Percentiles rank a stretch among this genome's conserved stretches.
Evolutionary conservation across 2,888 invertebrate species (phyloP).

Genomic region (Hypolimnas misippus): DNA sequence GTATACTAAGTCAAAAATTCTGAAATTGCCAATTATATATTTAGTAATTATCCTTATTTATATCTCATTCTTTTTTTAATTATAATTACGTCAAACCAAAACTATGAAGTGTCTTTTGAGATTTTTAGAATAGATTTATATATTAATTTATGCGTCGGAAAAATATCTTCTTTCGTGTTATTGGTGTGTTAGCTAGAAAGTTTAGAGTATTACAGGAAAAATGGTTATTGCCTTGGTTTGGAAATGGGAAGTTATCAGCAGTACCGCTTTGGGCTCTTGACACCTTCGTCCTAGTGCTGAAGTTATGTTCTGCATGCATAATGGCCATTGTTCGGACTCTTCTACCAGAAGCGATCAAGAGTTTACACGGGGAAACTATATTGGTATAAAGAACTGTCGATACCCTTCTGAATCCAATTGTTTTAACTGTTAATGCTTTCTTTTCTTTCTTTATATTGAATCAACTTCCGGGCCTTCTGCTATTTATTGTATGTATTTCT

Average conservation of each 20-base stretch:
- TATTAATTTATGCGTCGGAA: conserved; percentile 65
- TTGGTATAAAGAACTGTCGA: conserved; percentile 42
- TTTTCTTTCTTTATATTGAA: too few relatives aligned
- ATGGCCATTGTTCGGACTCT: conserved; percentile 59
- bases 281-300: conserved; percentile 65
- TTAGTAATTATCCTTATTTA: neutral
- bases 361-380: conserved; percentile 76
- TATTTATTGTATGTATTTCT: too few relatives aligned
- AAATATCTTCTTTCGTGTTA: conserved; percentile 64
- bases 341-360: conserved; percentile 71
- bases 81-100: conserved; percentile 17
- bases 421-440: too few relatives aligned
- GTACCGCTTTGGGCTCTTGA: conserved; percentile 72
- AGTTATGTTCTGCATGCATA: conserved; percentile 67
- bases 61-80: conserved; percentile 16
- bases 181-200: conserved; percentile 66
- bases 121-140: conserved; percentile 42
- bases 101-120: conserved; percentile 22
- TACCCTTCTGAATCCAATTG: too few relatives aligned
- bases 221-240: conserved; percentile 78
- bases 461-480: too few relatives aligned
- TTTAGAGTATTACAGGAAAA: conserved; percentile 71
- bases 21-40: too few relatives aligned
- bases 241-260: conserved; percentile 63
- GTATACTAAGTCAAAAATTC: too few relatives aligned